Evolutionary conservation across 2,113 vertebrate genomes (phyloP).

Genomic region (Actenoides hombroni): DNA sequence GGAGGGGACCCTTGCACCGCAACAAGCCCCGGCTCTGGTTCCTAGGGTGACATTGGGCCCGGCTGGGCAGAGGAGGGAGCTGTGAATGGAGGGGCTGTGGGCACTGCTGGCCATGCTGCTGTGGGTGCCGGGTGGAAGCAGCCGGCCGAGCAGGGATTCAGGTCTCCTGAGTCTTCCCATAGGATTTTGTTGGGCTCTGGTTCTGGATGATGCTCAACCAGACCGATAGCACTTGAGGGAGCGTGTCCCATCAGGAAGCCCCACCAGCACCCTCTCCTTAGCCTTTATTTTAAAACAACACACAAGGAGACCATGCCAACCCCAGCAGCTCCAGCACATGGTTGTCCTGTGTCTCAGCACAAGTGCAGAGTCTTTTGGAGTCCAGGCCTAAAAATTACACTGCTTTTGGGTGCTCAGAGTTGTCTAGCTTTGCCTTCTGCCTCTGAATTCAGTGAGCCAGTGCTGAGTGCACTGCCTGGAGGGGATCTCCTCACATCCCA

Average conservation of each 20-base stretch:
- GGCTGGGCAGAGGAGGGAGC: not conserved
- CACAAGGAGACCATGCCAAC: not conserved
- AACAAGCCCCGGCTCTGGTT: not conserved
- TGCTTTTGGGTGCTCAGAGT: not conserved
- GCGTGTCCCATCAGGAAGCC: not conserved
- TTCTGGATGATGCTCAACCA: not conserved
- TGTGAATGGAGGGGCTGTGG: not conserved
- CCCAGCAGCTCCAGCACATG: not conserved
- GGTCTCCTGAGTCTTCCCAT: not conserved
- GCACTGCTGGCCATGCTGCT: not conserved
- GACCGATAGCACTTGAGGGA: not conserved
- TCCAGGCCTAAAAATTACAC: not conserved
- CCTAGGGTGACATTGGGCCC: not conserved
- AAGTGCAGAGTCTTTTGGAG: not conserved
- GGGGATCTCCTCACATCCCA: not conserved
- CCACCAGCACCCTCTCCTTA: not conserved
- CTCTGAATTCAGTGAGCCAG: not conserved
- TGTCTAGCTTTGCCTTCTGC: not conserved
- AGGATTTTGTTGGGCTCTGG: fast-evolving
- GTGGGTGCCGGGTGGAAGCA: not conserved
- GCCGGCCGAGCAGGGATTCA: not conserved
- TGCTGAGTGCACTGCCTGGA: fast-evolving
- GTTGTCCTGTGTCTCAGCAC: not conserved
- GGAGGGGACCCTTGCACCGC: not conserved
- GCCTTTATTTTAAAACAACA: not conserved